A percentile compares a stretch with the other conserved stretches of the same genome.
Evolutionary conservation across 2,797 vertebrate species (phyloP).

Genomic region (Muraenolepis orangiensis): DNA sequence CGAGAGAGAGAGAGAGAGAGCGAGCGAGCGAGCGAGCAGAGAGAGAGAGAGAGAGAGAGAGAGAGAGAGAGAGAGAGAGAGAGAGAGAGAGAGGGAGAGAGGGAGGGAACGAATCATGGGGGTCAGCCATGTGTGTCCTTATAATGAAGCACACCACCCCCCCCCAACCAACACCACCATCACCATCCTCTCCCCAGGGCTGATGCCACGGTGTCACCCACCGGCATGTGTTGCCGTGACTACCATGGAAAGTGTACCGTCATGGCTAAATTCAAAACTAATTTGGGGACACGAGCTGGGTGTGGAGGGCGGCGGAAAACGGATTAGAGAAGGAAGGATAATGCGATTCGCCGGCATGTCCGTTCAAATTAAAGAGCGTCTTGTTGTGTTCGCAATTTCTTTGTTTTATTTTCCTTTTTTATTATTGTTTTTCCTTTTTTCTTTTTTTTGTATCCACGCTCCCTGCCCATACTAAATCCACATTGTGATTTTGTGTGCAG

Average conservation of each 20-base stretch:
- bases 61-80: slow-evolving; percentile 17
- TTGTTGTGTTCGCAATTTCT: slow-evolving; percentile 36
- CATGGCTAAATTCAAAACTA: slow-evolving; percentile 48
- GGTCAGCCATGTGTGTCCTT: slow-evolving; percentile 44
- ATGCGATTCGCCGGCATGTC: slow-evolving; percentile 58
- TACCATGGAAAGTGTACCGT: slow-evolving; percentile 29
- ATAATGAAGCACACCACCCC: slow-evolving; percentile 60
- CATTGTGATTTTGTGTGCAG: slow-evolving; percentile 20
- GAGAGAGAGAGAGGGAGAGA: not conserved
- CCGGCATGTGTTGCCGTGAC: slow-evolving; percentile 47
- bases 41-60: slow-evolving; percentile 18
- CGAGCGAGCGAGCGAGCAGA: slow-evolving; percentile 7
- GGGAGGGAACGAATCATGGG: not conserved
- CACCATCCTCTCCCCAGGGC: slow-evolving; percentile 12
- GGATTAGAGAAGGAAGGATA: slow-evolving; percentile 48
- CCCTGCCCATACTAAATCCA: slow-evolving; percentile 16
- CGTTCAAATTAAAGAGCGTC: slow-evolving; percentile 50
- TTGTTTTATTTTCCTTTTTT: not conserved
- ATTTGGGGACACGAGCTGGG: slow-evolving; percentile 62
- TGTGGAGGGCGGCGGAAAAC: slow-evolving; percentile 52
- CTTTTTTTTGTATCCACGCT: not conserved
- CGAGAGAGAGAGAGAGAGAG: slow-evolving; percentile 3
- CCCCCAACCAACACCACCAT: slow-evolving; percentile 29
- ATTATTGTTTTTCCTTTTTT: not conserved
- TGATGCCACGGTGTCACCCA: slow-evolving; percentile 19